Evolutionary conservation across 1,140 invertebrate species (phyloP), one percentile per base, ranked within the genome.

Genomic region (Calephelis nemesis): DNA sequence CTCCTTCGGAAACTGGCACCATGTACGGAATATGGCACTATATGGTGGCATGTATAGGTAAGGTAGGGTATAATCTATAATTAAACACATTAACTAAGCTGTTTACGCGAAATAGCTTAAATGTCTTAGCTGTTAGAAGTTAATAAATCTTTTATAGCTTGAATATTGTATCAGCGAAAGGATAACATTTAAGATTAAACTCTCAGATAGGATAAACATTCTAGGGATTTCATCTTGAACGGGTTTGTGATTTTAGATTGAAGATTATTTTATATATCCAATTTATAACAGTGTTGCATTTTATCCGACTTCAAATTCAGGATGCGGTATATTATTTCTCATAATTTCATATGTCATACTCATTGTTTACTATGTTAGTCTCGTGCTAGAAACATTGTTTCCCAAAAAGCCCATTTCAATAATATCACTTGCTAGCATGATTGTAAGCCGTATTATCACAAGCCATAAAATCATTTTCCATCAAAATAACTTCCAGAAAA

Each of bases 81-180:
- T 54, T 54, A 54, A 19, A 15, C 30, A 30, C 11, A 15, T 54
- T 54, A 54, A 54, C 52, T 54, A 54, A 54, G 15, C 52, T 30
- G 9, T 30, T 54, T 54, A 54, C 10, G 52, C 30, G 19, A 54
- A 54, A 54, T 19, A 19, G 5, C 7, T 54, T 54, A 54, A 54
- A 54, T 54, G 4, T 19, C 13, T 54, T 54, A 54, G 19, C 15
- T 15, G 52, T 54, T 39, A 54, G 15, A 9, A 54, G 52, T 19
- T 58, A 58, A 58, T 58, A 58, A 58, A 58, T 58, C 52, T 58
- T 58, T 58, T 58, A 58, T 58, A 30, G 52, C 52, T 58, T 58
- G 30, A 58, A 58, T 58, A 58, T 58, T 58, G 52, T 58, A 58
- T 30, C 19, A 58, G 52, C 11, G 52, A 30, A 30, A 30, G 52